These are phyloP conservation scores for Falco concolor DNA, from an alignment of 2,797 vertebrate species.

Conservation along the genomic window DNA sequence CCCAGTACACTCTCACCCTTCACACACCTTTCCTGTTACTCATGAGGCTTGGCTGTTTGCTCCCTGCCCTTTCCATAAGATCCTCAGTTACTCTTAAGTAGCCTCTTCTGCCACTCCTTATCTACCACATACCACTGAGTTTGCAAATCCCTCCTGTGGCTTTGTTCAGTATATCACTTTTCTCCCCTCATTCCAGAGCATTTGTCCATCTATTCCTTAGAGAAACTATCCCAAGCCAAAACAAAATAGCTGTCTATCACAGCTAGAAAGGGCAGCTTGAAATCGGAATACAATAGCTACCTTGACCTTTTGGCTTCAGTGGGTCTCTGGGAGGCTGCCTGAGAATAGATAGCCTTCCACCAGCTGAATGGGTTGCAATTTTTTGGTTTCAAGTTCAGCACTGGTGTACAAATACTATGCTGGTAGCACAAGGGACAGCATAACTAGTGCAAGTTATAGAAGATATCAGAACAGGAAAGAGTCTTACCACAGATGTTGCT, in stretches of 20 bases:
- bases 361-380: fast-evolving
- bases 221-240: not conserved
- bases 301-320: not conserved
- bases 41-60: not conserved
- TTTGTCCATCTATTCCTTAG: not conserved
- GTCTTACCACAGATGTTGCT: not conserved
- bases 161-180: not conserved
- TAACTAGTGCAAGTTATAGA: not conserved
- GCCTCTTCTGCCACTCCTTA: not conserved
- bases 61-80: not conserved
- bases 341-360: not conserved
- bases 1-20: not conserved
- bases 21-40: not conserved
- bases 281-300: not conserved
- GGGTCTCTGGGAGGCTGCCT: not conserved
- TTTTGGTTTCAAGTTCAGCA: not conserved
- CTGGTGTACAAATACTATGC: not conserved
- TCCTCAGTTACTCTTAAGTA: not conserved
- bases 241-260: not conserved
- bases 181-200: not conserved
- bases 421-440: not conserved
- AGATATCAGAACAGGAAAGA: not conserved
- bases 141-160: not conserved
- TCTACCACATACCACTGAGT: not conserved
- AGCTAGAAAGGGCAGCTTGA: not conserved